A percentile compares a stretch with the other conserved stretches of the same genome.
These are phyloP conservation scores for Chrysomallon squamiferum DNA, from an alignment of 1,140 invertebrate species.

Conservation along the genomic window DNA sequence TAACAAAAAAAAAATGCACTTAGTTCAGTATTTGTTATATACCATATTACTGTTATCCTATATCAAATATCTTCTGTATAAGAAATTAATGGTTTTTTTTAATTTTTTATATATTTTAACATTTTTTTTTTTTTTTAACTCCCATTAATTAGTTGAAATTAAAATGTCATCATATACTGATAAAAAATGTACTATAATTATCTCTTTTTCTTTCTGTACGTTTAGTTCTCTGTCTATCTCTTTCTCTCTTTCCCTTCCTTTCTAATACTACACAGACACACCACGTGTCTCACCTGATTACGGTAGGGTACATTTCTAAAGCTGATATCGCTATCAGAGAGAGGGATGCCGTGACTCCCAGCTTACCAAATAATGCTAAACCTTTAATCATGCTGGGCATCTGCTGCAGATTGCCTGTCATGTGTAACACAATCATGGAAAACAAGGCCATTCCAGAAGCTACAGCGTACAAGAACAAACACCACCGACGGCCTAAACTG, in stretches of 20 bases:
- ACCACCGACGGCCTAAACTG: conserved; percentile 55
- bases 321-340: conserved; percentile 40
- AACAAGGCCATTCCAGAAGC: conserved; percentile 47
- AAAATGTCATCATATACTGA: too few relatives aligned
- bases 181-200: too few relatives aligned
- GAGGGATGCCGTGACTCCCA: conserved; percentile 47
- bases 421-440: conserved; percentile 46
- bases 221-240: too few relatives aligned
- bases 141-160: too few relatives aligned
- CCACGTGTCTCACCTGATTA: conserved; percentile 43
- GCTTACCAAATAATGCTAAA: conserved; percentile 51
- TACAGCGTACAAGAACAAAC: conserved; percentile 50
- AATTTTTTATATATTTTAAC: too few relatives aligned
- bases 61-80: background rate
- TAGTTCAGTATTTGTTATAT: background rate
- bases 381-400: conserved; percentile 42
- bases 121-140: too few relatives aligned
- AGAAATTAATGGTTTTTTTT: too few relatives aligned
- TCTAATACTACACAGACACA: too few relatives aligned
- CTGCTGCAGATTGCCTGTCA: conserved; percentile 45
- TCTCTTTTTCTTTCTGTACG: too few relatives aligned
- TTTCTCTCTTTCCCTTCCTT: too few relatives aligned
- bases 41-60: background rate
- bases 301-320: conserved; percentile 50
- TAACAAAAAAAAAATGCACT: background rate